Conservation (phyloP, 2,113 vertebrate genomes). For the Nycticorax nycticorax region DNA sequence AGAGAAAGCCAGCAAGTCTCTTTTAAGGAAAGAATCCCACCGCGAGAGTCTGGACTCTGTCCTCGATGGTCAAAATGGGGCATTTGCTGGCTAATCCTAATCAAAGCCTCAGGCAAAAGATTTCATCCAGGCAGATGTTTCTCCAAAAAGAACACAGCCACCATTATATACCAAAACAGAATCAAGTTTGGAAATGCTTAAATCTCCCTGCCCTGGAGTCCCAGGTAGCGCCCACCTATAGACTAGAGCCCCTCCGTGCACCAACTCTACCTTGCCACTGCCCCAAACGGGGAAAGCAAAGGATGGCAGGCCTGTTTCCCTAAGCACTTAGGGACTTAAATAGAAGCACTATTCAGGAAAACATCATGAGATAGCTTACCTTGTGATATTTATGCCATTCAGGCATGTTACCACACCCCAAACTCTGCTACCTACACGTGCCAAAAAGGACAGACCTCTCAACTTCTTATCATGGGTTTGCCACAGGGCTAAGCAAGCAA, state of each 20-base stretch:
- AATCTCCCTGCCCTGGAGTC: neutral
- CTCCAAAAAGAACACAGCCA: neutral
- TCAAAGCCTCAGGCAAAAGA: neutral
- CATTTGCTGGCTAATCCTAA: neutral
- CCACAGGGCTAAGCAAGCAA: neutral
- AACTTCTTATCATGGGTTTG: neutral
- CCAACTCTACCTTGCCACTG: neutral
- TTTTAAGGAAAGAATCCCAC: neutral
- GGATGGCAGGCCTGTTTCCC: neutral
- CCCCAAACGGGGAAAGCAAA: neutral
- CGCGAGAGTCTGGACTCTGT: neutral
- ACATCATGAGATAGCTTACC: neutral
- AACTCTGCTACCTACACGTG: accelerated
- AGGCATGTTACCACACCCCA: neutral
- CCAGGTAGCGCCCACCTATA: neutral
- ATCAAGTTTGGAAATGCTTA: neutral
- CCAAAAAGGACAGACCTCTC: neutral
- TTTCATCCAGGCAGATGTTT: neutral
- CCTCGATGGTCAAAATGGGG: neutral
- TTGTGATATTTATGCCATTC: neutral
- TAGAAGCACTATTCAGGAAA: neutral
- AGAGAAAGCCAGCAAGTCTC: neutral
- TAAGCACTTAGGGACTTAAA: neutral
- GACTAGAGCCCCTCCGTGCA: neutral
- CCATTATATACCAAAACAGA: neutral